A percentile compares a stretch with the other conserved stretches of the same genome.
These are phyloP conservation scores for Alviniconcha marisindica DNA, from an alignment of 1,140 invertebrate genomes.

Conservation along the genomic window DNA sequence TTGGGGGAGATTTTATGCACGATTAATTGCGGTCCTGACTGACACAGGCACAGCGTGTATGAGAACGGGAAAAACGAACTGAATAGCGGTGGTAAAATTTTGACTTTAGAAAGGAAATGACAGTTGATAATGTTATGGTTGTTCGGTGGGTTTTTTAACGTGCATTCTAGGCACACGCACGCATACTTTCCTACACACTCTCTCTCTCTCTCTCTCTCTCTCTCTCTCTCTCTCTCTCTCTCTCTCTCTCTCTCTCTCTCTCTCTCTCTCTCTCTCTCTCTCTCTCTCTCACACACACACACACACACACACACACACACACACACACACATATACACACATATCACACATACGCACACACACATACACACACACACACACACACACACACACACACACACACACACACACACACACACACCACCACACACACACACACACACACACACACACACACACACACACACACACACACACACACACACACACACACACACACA, in stretches of 20 bases:
- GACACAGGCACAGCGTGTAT: too few species aligned
- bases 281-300: slow-evolving; percentile 7
- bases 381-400: slow-evolving; percentile 30
- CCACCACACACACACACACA: neutral
- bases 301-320: slow-evolving; percentile 17
- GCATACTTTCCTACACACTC: too few species aligned
- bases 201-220: neutral
- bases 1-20: too few species aligned
- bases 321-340: slow-evolving; percentile 6
- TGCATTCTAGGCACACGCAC: too few species aligned
- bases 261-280: slow-evolving; percentile 9
- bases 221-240: neutral
- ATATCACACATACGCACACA: slow-evolving; percentile 38
- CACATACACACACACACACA: slow-evolving; percentile 40
- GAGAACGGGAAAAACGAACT: too few species aligned
- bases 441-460: too few species aligned
- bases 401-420: neutral
- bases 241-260: neutral
- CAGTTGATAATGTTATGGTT: too few species aligned
- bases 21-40: too few species aligned
- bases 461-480: too few species aligned
- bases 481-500: neutral
- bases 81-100: too few species aligned
- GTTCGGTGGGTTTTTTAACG: too few species aligned
- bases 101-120: too few species aligned